phyloP scores from a whole-genome alignment of 2,888 invertebrate genomes.

The Aspidiotus rigidus region DNA sequence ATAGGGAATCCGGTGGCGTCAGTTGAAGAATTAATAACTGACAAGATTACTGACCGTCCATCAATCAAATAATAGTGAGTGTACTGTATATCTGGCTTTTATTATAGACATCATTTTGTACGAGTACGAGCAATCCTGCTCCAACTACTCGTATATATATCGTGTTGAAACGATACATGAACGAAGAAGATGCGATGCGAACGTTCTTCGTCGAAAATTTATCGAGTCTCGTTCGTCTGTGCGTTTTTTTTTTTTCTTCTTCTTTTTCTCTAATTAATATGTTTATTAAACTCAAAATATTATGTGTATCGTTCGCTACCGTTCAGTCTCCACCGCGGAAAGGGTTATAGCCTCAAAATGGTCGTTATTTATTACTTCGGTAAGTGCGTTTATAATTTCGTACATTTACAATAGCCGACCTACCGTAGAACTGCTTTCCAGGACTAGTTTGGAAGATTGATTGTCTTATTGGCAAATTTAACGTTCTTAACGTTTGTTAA shows the following conservation, averaged over 20 bases:
- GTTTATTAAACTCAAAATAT: constrained; percentile 4
- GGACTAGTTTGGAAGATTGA: no score
- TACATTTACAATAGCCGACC: no score
- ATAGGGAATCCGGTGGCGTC: constrained; percentile 30
- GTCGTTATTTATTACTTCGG: no score
- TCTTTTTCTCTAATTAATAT: neutral
- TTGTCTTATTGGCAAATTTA: no score
- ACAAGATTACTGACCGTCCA: constrained; percentile 30
- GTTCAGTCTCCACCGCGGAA: neutral
- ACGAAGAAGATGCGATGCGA: neutral
- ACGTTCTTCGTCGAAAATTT: neutral
- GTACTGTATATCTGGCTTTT: constrained; percentile 25
- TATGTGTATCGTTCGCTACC: neutral
- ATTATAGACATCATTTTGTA: constrained; percentile 25
- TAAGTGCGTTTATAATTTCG: no score
- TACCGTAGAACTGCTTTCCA: no score
- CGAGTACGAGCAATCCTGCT: neutral
- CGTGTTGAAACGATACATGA: neutral
- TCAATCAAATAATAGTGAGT: constrained; percentile 23
- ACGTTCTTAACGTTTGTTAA: no score
- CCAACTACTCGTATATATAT: neutral
- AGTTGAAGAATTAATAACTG: constrained; percentile 31
- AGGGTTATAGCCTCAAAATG: no score
- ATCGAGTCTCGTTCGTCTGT: neutral
- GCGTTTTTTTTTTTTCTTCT: neutral